Evolutionary conservation across 2,888 invertebrate genomes (phyloP).

Genomic region (Pseudeuparius sepicola): DNA sequence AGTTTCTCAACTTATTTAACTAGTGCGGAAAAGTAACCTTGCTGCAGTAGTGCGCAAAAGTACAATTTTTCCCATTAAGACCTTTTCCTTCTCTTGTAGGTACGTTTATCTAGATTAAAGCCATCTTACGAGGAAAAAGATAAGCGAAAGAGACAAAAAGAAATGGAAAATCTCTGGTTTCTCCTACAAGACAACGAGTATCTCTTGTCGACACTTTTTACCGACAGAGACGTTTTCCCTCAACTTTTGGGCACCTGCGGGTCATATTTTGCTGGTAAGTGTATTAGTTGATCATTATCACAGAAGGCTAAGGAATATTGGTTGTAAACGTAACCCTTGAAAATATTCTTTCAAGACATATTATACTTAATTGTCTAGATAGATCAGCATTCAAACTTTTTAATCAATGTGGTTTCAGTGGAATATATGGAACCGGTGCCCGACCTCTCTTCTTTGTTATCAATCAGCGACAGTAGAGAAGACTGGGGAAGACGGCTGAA

Average conservation of each 20-base stretch:
- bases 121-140: constrained; percentile 39
- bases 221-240: constrained; percentile 53
- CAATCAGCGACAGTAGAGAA: constrained; percentile 43
- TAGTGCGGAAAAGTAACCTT: too few species aligned
- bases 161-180: constrained; percentile 54
- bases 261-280: constrained; percentile 51
- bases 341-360: constrained; percentile 51
- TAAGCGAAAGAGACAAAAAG: constrained; percentile 36
- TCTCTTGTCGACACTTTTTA: constrained; percentile 47
- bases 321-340: too few species aligned
- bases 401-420: too few species aligned
- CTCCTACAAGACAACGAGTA: constrained; percentile 59
- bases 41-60: too few species aligned
- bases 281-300: too few species aligned
- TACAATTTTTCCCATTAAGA: too few species aligned
- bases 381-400: too few species aligned
- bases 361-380: too few species aligned
- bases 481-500: constrained; percentile 49
- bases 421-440: constrained; percentile 51
- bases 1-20: too few species aligned
- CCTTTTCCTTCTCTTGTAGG: too few species aligned
- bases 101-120: constrained; percentile 41
- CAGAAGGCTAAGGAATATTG: too few species aligned
- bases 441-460: constrained; percentile 43
- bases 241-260: constrained; percentile 52